Percentiles rank a stretch among this genome's conserved stretches.
These are phyloP conservation scores for Margaritifera margaritifera DNA, from an alignment of 2,888 invertebrate species.

Conservation along the genomic window DNA sequence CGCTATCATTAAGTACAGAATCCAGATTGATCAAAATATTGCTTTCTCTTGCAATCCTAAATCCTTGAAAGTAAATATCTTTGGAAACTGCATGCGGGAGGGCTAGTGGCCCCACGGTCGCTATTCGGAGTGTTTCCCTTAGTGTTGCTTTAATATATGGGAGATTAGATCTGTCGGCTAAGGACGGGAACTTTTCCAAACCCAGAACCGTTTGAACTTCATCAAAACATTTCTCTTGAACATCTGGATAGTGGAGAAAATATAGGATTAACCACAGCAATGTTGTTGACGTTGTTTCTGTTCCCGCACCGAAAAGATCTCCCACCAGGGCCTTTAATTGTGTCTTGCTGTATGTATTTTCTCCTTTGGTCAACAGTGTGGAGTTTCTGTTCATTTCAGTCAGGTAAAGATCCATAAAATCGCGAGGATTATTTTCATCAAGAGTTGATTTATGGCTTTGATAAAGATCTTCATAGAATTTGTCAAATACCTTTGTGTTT, in stretches of 20 bases:
- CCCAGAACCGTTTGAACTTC: slow-evolving; percentile 16
- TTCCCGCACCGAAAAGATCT: slow-evolving; percentile 26
- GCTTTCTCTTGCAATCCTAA: slow-evolving; percentile 1
- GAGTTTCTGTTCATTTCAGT: too few relatives aligned
- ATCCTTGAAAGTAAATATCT: neutral
- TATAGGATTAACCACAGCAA: slow-evolving; percentile 21
- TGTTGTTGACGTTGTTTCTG: slow-evolving; percentile 21
- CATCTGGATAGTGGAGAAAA: slow-evolving; percentile 20
- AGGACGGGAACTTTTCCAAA: neutral
- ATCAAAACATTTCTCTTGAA: slow-evolving; percentile 19
- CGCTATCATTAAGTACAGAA: neutral
- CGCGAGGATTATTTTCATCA: too few relatives aligned
- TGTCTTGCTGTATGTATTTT: too few relatives aligned
- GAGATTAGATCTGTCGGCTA: neutral
- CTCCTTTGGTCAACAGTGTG: too few relatives aligned
- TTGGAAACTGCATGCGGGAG: neutral
- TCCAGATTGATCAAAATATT: neutral
- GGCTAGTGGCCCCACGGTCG: neutral
- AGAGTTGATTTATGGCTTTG: too few relatives aligned
- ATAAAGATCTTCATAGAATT: neutral
- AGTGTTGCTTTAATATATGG: slow-evolving; percentile 4
- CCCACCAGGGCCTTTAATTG: slow-evolving; percentile 4
- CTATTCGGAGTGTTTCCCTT: neutral
- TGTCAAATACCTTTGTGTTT: neutral
- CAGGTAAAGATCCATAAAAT: too few relatives aligned